These are phyloP conservation scores for Tylochromis polylepis DNA, from an alignment of 2,113 vertebrate genomes.

Conservation along the genomic window DNA sequence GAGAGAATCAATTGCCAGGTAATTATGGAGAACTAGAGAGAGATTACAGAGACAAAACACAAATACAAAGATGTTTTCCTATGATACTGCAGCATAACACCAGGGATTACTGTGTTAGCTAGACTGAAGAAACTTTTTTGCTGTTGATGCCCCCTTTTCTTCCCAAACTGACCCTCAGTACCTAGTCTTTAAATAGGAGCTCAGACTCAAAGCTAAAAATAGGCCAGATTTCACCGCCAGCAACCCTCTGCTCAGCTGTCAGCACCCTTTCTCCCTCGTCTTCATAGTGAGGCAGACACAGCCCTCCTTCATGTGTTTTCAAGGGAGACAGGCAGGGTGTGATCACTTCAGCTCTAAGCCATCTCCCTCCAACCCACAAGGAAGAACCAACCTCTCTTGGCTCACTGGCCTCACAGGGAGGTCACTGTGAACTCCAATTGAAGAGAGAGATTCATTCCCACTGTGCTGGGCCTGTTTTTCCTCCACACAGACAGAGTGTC, in stretches of 20 bases:
- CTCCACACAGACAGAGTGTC: conserved; percentile 38
- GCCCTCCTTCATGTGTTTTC: conserved; percentile 52
- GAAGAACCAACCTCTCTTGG: conserved; percentile 41
- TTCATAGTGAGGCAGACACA: conserved; percentile 45
- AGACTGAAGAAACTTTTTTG: background rate
- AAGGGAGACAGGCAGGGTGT: conserved; percentile 48
- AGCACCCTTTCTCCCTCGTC: conserved; percentile 57
- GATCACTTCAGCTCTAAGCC: conserved; percentile 52
- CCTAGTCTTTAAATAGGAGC: conserved; percentile 57
- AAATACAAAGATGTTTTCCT: conserved; percentile 31
- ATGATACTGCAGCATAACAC: conserved; percentile 1
- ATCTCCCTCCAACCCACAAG: conserved; percentile 41
- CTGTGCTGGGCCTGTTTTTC: conserved; percentile 46
- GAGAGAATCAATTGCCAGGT: conserved; percentile 41
- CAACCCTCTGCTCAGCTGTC: conserved; percentile 60
- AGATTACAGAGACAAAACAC: conserved; percentile 45
- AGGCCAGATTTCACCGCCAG: conserved; percentile 38
- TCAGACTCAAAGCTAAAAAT: conserved; percentile 50
- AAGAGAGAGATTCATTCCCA: conserved; percentile 44
- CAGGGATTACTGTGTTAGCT: background rate
- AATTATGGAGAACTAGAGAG: conserved; percentile 51
- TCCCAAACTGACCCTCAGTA: conserved; percentile 13
- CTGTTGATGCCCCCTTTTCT: background rate
- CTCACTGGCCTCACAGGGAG: conserved; percentile 49
- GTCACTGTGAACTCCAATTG: conserved; percentile 59